phyloP scores from a whole-genome alignment of 23 tunicate species.

The Halocynthia roretzi region DNA sequence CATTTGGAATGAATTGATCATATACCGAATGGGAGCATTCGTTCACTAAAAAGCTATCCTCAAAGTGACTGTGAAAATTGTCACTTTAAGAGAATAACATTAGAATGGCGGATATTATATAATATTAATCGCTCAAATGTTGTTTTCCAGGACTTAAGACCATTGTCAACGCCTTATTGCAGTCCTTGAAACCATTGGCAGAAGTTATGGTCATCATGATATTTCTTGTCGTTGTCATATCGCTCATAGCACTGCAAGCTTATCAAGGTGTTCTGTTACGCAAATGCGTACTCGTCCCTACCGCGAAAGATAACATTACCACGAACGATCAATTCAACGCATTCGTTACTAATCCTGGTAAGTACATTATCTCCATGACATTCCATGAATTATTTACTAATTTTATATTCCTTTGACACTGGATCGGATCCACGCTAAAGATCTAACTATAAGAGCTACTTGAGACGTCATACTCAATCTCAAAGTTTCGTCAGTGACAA shows the following conservation, averaged over 20 bases:
- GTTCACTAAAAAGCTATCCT: neutral
- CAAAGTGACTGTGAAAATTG: neutral
- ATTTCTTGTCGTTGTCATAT: slow-evolving; percentile 67
- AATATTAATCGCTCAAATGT: neutral
- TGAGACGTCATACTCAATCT: no score
- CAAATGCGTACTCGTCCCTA: slow-evolving; percentile 38
- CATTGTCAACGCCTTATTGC: slow-evolving; percentile 89
- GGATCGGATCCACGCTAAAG: neutral
- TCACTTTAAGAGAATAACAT: no score
- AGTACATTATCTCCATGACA: neutral
- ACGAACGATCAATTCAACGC: slow-evolving; percentile 10
- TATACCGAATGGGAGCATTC: no score
- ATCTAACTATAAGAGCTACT: no score
- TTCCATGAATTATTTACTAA: neutral
- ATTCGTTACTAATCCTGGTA: slow-evolving; percentile 28
- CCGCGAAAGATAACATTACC: neutral
- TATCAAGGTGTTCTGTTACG: slow-evolving; percentile 76
- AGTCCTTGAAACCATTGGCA: slow-evolving; percentile 83
- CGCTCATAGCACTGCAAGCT: slow-evolving; percentile 87
- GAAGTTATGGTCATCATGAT: slow-evolving; percentile 95
- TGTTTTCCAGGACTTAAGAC: slow-evolving; percentile 74
- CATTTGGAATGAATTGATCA: no score
- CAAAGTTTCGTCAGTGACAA: no score
- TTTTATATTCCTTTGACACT: neutral
- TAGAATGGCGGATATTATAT: neutral